Percentiles rank a stretch among this genome's conserved stretches.
These are phyloP conservation scores for Camptogramma bilineatum DNA, from an alignment of 2,888 invertebrate species.

Conservation along the genomic window DNA sequence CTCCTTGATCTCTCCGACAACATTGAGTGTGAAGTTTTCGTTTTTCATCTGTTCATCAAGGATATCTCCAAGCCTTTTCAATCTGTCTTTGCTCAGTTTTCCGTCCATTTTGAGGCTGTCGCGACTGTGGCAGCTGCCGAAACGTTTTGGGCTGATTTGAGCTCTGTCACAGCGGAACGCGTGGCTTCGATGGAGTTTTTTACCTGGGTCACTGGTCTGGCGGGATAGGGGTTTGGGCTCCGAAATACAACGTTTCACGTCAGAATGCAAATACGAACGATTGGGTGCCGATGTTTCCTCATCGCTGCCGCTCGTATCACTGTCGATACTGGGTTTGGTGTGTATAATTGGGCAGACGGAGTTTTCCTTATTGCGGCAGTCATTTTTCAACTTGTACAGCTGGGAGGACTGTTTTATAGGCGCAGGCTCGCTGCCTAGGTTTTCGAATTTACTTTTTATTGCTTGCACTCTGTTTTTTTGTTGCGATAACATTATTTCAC, in stretches of 20 bases:
- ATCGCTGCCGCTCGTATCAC: conserved; percentile 36
- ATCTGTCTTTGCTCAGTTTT: conserved; percentile 71
- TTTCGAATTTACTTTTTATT: conserved; percentile 88
- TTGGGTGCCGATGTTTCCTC: conserved; percentile 66
- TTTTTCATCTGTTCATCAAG: conserved; percentile 78
- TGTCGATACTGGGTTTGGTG: neutral
- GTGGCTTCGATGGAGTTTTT: conserved; percentile 85
- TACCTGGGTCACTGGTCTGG: conserved; percentile 81
- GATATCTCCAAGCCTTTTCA: conserved; percentile 72
- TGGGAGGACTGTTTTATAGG: conserved; percentile 50
- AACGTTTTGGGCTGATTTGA: conserved; percentile 68
- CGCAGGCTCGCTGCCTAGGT: conserved; percentile 68
- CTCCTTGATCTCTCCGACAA: conserved; percentile 50
- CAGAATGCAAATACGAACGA: conserved; percentile 71
- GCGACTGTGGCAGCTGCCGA: conserved; percentile 72
- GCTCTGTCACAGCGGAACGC: conserved; percentile 85
- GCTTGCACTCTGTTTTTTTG: conserved; percentile 86
- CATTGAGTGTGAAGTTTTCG: conserved; percentile 65
- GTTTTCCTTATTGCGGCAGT: conserved; percentile 40
- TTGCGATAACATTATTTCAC: conserved; percentile 79
- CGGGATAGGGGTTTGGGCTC: conserved; percentile 71
- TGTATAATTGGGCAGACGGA: conserved; percentile 20
- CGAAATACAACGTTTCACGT: conserved; percentile 61
- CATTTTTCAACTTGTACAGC: conserved; percentile 54
- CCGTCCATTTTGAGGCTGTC: conserved; percentile 75